These are phyloP conservation scores for Dipodomys spectabilis DNA, from an alignment of 2,113 vertebrate species.

Conservation along the genomic window DNA sequence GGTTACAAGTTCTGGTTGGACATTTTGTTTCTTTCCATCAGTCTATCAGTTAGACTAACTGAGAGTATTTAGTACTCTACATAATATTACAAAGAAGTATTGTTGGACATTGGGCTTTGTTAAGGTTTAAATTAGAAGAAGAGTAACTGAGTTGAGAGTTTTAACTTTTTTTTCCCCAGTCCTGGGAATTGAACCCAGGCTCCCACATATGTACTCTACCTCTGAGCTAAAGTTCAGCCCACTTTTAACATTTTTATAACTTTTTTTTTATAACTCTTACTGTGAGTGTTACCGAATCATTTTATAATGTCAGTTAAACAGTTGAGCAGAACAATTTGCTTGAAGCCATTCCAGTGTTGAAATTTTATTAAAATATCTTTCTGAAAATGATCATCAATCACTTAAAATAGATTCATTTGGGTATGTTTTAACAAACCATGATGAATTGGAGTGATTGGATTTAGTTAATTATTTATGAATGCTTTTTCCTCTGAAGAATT, in stretches of 20 bases:
- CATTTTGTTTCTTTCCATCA: background rate
- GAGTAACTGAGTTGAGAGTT: background rate
- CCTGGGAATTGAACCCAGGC: background rate
- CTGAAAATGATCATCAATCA: constrained; percentile 72
- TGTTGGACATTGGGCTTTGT: background rate
- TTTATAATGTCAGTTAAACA: constrained; percentile 55
- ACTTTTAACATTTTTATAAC: constrained; percentile 44
- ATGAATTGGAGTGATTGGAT: constrained; percentile 72
- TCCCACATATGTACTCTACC: background rate
- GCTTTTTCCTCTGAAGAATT: constrained; percentile 68
- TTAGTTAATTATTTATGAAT: constrained; percentile 77
- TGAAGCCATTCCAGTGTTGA: constrained; percentile 38
- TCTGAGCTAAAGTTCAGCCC: background rate
- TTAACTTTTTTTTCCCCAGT: background rate
- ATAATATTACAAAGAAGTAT: constrained; percentile 37
- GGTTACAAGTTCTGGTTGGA: background rate
- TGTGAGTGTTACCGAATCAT: constrained; percentile 36
- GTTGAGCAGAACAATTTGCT: constrained; percentile 40
- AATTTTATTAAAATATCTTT: constrained; percentile 74
- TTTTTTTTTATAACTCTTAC: constrained; percentile 51
- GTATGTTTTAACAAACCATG: constrained; percentile 74
- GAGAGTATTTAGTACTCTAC: background rate
- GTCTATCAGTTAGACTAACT: background rate
- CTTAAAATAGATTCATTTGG: constrained; percentile 69
- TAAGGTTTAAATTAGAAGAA: constrained; percentile 23